Evolutionary conservation across 1,140 invertebrate genomes (phyloP).

Genomic region (Meloidogyne floridensis): DNA sequence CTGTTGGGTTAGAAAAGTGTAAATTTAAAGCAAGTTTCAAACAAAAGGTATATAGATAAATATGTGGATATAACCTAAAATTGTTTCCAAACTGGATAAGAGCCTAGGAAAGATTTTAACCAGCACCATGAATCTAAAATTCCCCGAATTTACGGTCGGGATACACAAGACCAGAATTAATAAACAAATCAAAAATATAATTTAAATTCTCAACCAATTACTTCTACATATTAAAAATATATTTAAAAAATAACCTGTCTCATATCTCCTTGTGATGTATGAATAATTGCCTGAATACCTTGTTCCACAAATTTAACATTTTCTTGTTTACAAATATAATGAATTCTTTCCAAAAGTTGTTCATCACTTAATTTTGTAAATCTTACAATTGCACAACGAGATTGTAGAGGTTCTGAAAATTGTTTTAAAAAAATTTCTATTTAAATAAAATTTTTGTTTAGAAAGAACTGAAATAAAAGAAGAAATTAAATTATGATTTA

Average conservation of each 20-base stretch:
- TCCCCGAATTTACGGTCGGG: no score
- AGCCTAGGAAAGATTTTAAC: no score
- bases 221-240: background rate
- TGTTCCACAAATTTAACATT: conserved; percentile 84
- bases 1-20: no score
- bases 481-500: no score
- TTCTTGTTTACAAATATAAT: conserved; percentile 78
- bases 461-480: background rate
- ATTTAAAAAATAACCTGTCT: conserved; percentile 71
- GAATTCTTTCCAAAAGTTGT: conserved; percentile 78
- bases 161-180: no score
- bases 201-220: background rate
- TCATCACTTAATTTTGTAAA: conserved; percentile 87
- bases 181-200: no score
- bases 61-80: no score
- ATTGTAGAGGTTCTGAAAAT: conserved; percentile 87
- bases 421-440: background rate
- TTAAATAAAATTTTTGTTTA: background rate
- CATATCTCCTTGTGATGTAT: conserved; percentile 98
- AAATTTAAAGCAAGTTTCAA: no score
- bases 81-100: no score
- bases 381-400: conserved; percentile 92
- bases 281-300: conserved; percentile 92
- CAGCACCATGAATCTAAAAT: no score
- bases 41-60: no score